Evolutionary conservation across 2,888 invertebrate genomes (phyloP), one percentile per base, ranked within the genome.

Genomic region (Malthinus flaveolus): DNA sequence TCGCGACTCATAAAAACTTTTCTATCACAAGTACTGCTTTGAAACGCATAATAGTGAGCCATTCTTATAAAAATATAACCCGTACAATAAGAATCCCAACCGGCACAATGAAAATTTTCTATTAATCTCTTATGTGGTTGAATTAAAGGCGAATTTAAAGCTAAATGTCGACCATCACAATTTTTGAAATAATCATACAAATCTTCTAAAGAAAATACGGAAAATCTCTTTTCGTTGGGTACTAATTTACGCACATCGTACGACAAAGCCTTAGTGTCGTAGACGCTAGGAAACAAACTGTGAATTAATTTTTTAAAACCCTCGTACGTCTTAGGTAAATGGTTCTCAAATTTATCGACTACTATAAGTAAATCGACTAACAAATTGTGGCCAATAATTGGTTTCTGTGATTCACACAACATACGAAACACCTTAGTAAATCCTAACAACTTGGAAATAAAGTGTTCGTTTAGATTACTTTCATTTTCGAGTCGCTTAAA

Each of bases 1-100:
- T 87, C 85, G 0, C 73, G 74, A 15, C 82, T 82, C 0, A 83
- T 83, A 36, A 83, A 80, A 1, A 73, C 71, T 0, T 73, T 75
- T 64, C 77, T 80, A 55, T 74, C 81, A 72, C 79, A 79, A 56
- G 73, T 76, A 57, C 79, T 79, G 64, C 80, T 80, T 51, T 81
- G 79, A 37, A 80, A 77, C 2, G 86, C 82, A 59, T 83, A 79
- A 75, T 85, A 79, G 72, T 87, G 85, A 1, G 84, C 85, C 69
- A 90, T 80, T 49, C 85, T 80, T 33, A 89, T 75, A 76, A 90
- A 90, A 70, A 88, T 85, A 73, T 84, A 87, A 0, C 90, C 93
- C 52, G 91, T 84, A 67, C 87, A 86, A 73, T 83, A 91, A 0
- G 93, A 88, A 77, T 93, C 93, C 86, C 89, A 93, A 1, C 90